Evolutionary conservation across 2,113 vertebrate species (phyloP).

Genomic region (Hiodon tergisus): DNA sequence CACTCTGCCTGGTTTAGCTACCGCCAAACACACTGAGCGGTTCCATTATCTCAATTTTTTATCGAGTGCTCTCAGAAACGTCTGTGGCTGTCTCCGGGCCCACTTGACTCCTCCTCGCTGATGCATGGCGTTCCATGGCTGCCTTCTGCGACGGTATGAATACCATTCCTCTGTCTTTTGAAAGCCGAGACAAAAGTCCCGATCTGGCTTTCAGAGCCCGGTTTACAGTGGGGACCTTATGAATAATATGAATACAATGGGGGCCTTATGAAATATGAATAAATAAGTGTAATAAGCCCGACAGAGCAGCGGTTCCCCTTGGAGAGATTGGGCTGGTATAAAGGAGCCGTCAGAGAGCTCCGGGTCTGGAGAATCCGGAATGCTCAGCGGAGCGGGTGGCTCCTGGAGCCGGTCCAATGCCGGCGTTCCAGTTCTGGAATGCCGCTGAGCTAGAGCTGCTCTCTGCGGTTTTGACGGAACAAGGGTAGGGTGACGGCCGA

Average conservation of each 20-base stretch:
- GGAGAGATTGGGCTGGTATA: conserved; percentile 27
- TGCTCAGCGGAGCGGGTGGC: conserved; percentile 16
- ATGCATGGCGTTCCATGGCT: background rate
- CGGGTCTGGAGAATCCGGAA: conserved; percentile 10
- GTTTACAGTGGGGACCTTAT: conserved; percentile 26
- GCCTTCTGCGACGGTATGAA: background rate
- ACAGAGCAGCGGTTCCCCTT: conserved; percentile 30
- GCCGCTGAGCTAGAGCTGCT: background rate
- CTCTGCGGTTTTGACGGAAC: background rate
- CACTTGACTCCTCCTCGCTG: conserved; percentile 23
- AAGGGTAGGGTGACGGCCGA: background rate
- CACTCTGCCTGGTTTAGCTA: no score
- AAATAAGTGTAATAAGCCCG: conserved; percentile 30
- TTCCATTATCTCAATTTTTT: conserved; percentile 4
- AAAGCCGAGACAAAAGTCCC: conserved; percentile 14
- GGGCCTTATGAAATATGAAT: conserved; percentile 36
- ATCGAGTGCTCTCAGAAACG: background rate
- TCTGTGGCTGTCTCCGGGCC: background rate
- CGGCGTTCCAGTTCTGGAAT: conserved; percentile 1
- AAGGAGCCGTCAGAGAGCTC: conserved; percentile 17
- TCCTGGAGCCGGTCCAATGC: conserved; percentile 1
- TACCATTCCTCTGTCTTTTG: conserved; percentile 23
- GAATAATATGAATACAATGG: conserved; percentile 17
- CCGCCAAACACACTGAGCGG: background rate
- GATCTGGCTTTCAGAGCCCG: conserved; percentile 1